Base-by-base conservation (phyloP, 53 echinoderm and acorn worm species). In the Apostichopus leukothele region DNA sequence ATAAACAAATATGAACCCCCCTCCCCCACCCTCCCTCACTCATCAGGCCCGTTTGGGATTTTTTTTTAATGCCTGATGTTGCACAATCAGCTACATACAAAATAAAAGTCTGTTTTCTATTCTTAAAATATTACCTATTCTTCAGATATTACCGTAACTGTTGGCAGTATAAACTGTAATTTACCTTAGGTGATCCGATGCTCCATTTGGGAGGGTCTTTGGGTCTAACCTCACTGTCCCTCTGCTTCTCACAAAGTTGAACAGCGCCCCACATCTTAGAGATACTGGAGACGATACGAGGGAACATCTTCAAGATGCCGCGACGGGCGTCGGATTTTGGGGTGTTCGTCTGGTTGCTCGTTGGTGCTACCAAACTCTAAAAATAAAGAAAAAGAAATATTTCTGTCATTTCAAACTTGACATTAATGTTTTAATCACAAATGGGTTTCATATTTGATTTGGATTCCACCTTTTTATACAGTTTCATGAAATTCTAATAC, bases 121-220 rank as follows among this genome's bases (percentile, higher is more conserved):
- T 20, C 13, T 79, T 79, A 26, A 79, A 27, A 25, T 5, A 57
- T 39, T 39, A 57, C 57, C 0, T 57, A 7, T 7, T 57, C 10
- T 57, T 57, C 57, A 57, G 57, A 57, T 57, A 9, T 57, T 57
- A 57, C 7, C 8, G 0, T 57, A 57, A 57, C 57, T 57, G 57
- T 10, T 9, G 10, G 8, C 57, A 57, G 10, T 9, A 10, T 57
- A 57, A 10, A 57, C 7, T 21, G 16, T 16, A 16, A 71, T 6
- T 71, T 88, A 96, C 99, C 96, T 92, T 96, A 11, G 99, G 99
- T 87, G 99, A 93, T 0, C 99, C 99, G 63, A 96, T 91, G 76
- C 95, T 94, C 93, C 92, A 94, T 18, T 83, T 92, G 4, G 96
- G 95, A 11, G 90, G 87, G 23, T 97, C 94, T 22, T 92, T 90